phyloP scores from a whole-genome alignment of 1,140 invertebrate genomes.

The Carcinoscorpius rotundicauda region DNA sequence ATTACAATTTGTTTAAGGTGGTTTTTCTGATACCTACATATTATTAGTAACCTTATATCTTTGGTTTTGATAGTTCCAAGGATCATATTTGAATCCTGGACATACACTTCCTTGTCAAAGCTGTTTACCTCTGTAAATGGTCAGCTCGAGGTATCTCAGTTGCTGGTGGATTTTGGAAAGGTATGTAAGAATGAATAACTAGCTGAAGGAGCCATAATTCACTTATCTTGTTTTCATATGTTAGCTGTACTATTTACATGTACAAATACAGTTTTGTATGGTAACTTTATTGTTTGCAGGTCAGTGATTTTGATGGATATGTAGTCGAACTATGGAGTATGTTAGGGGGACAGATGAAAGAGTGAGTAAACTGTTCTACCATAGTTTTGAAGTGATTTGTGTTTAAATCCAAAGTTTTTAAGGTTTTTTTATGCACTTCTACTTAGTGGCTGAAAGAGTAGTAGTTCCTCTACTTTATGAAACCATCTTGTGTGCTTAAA shows the following conservation, averaged over 20 bases:
- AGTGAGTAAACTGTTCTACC: conserved; percentile 35
- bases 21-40: conserved; percentile 9
- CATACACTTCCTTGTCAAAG: conserved; percentile 24
- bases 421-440: neutral
- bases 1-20: too few species aligned
- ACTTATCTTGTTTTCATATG: neutral
- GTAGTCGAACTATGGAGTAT: conserved; percentile 73
- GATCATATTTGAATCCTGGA: conserved; percentile 74
- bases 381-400: conserved; percentile 27
- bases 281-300: conserved; percentile 30
- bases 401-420: neutral
- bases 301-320: conserved; percentile 63
- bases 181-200: conserved; percentile 6
- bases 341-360: conserved; percentile 49
- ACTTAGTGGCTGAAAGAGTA: too few species aligned
- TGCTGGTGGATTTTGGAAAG: conserved; percentile 22
- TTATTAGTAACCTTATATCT: conserved; percentile 7
- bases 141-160: conserved; percentile 10
- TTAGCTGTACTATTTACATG: neutral
- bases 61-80: conserved; percentile 46
- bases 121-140: conserved; percentile 14
- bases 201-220: neutral
- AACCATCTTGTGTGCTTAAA: too few species aligned
- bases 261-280: neutral
- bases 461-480: too few species aligned